Evolutionary conservation across 1,140 invertebrate species (phyloP).

Genomic region (Drosophila suzukii): DNA sequence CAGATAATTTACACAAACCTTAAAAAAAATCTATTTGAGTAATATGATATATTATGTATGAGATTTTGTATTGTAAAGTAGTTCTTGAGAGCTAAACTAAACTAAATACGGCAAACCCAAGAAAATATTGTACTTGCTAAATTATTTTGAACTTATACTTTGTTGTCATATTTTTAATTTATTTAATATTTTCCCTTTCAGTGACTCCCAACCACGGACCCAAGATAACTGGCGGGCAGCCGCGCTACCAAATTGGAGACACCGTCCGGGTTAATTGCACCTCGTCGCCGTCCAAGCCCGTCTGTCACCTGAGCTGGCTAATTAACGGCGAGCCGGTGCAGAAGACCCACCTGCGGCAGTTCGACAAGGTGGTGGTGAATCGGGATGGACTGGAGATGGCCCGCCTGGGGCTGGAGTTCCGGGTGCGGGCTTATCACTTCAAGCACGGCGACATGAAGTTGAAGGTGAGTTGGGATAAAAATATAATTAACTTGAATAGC

Average conservation of each 20-base stretch:
- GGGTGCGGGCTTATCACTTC: constrained; percentile 91
- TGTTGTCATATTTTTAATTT: too few relatives aligned
- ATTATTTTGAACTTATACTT: too few relatives aligned
- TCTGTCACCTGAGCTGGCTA: constrained; percentile 93
- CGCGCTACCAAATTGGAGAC: constrained; percentile 93
- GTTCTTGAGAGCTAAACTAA: too few relatives aligned
- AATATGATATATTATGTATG: too few relatives aligned
- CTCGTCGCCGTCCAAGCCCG: constrained; percentile 92
- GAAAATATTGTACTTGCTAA: too few relatives aligned
- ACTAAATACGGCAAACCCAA: too few relatives aligned
- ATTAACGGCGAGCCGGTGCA: constrained; percentile 93
- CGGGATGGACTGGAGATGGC: constrained; percentile 88
- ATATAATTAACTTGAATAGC: background rate
- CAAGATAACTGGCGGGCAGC: constrained; percentile 90
- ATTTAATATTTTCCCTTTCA: constrained; percentile 84
- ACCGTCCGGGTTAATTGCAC: constrained; percentile 93
- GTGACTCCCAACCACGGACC: constrained; percentile 93
- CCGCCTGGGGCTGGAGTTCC: constrained; percentile 89
- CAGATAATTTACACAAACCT: too few relatives aligned
- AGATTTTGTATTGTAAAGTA: too few relatives aligned
- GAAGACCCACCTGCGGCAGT: constrained; percentile 76
- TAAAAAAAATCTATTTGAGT: too few relatives aligned
- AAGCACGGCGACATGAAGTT: constrained; percentile 92
- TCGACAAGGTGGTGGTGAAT: constrained; percentile 72
- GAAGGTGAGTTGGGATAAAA: constrained; percentile 85